Base-by-base conservation (phyloP, 1,140 invertebrate species). In the Panonychus citri region DNA sequence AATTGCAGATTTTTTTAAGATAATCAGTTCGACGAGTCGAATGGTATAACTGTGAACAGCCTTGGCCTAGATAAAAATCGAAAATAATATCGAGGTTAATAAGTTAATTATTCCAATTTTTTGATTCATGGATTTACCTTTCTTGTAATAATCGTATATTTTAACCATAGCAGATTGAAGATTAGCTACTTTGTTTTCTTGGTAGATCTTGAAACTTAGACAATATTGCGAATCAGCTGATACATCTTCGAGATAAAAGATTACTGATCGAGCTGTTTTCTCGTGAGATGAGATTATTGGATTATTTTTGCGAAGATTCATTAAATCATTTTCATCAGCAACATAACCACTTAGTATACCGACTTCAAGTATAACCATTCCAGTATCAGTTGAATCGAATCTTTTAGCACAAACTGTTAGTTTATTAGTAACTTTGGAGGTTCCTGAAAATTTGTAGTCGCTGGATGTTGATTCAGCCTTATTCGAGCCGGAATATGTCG, bases 311-410 rank as follows among this genome's bases (percentile, higher is more conserved):
- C 37, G 34, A 21, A n/a, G 19, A 17, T 34, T 27, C 12, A 59
- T 37, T 17, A 60, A 30, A 3, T 55, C 37, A 37, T 57, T 25
- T 15, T 69, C 57, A 59, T 70, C 69, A 3, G 63, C 60, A 34
- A 61, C 49, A 55, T 63, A 69, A n/a, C 69, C 69, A 19, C 67
- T 67, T 50, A 69, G 66, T 7, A 70, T 56, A 21, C 68, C 67
- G 10, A 67, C 64, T 57, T 70, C 67, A 30, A 70, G 40, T 1
- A 70, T 64, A 17, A 63, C 63, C 69, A 70, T 70, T 21, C 50
- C 60, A 28, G 59, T 40, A 27, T 43, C 42, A 40, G 25, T n/a
- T 25, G 17, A n/a, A 3, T 24, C 21, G 15, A 46, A n/a, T 37
- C 39, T 37, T 43, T 42, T n/a, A 4, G 34, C 56, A 40, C 61